phyloP scores from a whole-genome alignment of 2,888 invertebrate species.

The Elmis aenea region DNA sequence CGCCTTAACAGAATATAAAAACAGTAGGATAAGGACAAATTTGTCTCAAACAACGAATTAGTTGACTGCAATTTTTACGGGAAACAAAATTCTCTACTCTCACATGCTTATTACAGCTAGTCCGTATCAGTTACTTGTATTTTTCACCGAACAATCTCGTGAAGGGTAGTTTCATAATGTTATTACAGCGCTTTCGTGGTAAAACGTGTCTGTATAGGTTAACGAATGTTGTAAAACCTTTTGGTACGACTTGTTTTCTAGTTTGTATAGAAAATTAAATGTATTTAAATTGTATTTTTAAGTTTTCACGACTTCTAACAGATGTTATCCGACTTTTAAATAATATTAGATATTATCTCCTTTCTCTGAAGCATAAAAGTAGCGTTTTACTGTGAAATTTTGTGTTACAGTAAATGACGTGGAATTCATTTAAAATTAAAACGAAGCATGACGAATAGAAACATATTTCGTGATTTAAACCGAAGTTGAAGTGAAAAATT shows the following conservation, averaged over 20 bases:
- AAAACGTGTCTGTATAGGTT: conserved; percentile 9
- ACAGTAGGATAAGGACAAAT: conserved; percentile 7
- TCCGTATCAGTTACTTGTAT: conserved; percentile 18
- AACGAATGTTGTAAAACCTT: conserved; percentile 12
- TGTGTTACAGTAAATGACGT: no score
- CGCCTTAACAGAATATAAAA: conserved; percentile 15
- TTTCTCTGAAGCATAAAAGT: no score
- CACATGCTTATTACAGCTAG: conserved; percentile 17
- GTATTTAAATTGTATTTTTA: conserved; percentile 18
- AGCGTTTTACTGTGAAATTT: no score
- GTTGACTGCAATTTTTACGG: conserved; percentile 12
- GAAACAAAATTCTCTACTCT: conserved; percentile 15
- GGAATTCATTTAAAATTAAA: no score
- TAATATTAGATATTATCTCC: no score
- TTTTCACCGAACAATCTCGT: conserved; percentile 16
- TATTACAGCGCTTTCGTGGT: conserved; percentile 17
- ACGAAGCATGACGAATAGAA: no score
- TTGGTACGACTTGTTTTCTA: conserved; percentile 15
- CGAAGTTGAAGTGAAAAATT: no score
- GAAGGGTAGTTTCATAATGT: conserved; percentile 21
- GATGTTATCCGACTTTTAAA: no score
- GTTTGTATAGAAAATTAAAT: conserved; percentile 21
- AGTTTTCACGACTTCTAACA: conserved; percentile 12
- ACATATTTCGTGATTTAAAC: no score
- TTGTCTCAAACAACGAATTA: conserved; percentile 1